Evolutionary conservation across 2,113 vertebrate species (phyloP), one percentile per base, ranked within the genome.

Genomic region (Rousettus leschenaultii): DNA sequence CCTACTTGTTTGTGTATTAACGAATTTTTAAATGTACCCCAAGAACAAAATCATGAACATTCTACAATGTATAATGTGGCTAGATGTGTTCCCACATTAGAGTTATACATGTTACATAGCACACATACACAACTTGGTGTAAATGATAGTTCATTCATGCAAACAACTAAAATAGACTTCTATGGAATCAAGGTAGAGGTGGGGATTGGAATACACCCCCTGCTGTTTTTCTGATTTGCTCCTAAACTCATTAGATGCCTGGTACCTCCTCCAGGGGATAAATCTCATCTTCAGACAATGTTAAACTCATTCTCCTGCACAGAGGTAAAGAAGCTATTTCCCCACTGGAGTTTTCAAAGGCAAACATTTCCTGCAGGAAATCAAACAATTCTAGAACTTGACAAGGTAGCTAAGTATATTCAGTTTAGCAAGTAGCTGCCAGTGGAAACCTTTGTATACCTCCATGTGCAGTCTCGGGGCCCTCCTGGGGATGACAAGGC

Each of bases 281-380:
- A 97, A 86, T 94, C 89, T 96, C 93, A 96, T 98, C 96, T 97
- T 97, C 95, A 95, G 96, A 95, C 79, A 97, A 83, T 65, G 77
- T 86, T 92, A 96, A 38, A 95, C 83, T 97, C 94, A 93, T 96
- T 96, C 96, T 97, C 89, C 75, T 87, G 88, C 93, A 79, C 91
- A 75, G 16, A 84, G 45, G 94, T 96, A 92, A 89, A 92, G 96
- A 94, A 65, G 94, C 38, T 93, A 87, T 12, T 98, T 96, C 82
- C 89, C 75, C 18, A 87, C 1, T 48, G 91, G 38, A 45, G 75
- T 79, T 93, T 98, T 98, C 94, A 97, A 98, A 98, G 87, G 11
- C 9, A 98, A 98, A 82, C 85, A 97, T 95, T 98, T 97, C 68
- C 75, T 48, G 5, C n/a, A 97, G 73, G 91, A 78, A 96, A 88